These are phyloP conservation scores for Glaucopsyche alexis DNA, from an alignment of 2,888 invertebrate species.

Conservation along the genomic window DNA sequence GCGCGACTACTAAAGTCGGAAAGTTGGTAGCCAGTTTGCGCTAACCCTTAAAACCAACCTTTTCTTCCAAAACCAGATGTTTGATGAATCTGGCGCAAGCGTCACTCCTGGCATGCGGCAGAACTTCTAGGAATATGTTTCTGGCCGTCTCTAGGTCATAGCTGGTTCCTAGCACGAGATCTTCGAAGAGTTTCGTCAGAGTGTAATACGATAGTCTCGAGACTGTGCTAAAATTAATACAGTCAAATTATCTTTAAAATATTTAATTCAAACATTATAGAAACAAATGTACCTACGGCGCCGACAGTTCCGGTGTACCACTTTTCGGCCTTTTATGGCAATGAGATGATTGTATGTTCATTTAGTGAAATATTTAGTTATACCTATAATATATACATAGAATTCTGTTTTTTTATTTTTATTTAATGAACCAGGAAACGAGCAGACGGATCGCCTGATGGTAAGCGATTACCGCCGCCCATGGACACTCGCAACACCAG, in stretches of 20 bases:
- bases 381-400: too few relatives aligned
- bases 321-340: too few relatives aligned
- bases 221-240: constrained; percentile 56
- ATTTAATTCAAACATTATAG: not conserved
- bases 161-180: constrained; percentile 84
- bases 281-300: too few relatives aligned
- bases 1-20: not conserved
- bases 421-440: too few relatives aligned
- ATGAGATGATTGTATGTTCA: too few relatives aligned
- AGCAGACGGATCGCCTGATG: too few relatives aligned
- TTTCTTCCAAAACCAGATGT: constrained; percentile 80
- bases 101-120: constrained; percentile 85
- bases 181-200: constrained; percentile 71
- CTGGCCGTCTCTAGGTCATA: constrained; percentile 86
- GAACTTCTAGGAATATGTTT: constrained; percentile 85
- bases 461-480: too few relatives aligned
- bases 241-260: constrained; percentile 15
- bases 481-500: too few relatives aligned
- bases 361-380: too few relatives aligned
- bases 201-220: constrained; percentile 61
- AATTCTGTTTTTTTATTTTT: too few relatives aligned
- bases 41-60: constrained; percentile 46
- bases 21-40: not conserved
- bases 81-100: constrained; percentile 83
- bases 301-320: too few relatives aligned